Base-by-base conservation (phyloP, 2,797 vertebrate genomes). In the Ispidina lecontei region DNA sequence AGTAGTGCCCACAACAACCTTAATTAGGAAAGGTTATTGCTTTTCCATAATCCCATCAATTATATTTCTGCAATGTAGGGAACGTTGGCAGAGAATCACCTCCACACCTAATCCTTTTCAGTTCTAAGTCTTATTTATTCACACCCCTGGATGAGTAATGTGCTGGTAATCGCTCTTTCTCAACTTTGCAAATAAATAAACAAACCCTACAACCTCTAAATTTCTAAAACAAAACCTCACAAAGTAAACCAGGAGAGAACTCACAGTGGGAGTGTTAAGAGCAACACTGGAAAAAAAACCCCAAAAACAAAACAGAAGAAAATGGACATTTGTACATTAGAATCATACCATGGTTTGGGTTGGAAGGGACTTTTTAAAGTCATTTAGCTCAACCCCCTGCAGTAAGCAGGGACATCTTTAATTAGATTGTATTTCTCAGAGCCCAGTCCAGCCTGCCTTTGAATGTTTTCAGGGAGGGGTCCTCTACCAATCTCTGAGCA, bases 41-140 rank as follows among this genome's bases (percentile, higher is more conserved):
- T 78, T 84, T 79, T 73, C 22, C 23, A 52, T 74, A 87, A 84
- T 74, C 64, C 49, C 62, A 92, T 89, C 43, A 82, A 74, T 71
- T 55, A 64, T 28, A 74, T 54, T 54, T 81, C n/a, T 84, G 37
- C 54, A 86, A 92, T 70, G 55, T 6, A 68, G 49, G 67, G 43
- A 92, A 78, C 9, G 14, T 21, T 88, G 80, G 14, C 80, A 88
- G 35, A 86, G 49, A 82, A 82, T 79, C 0, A 0, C 16, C 14
- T 87, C 31, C 69, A 72, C 46, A 51, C 18, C 28, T 77, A 65
- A 91, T 74, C 12, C 29, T 76, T 94, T 89, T 65, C 54, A 35
- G 43, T 71, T 39, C 51, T 82, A 80, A 69, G 64, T 76, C 70
- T 72, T 90, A 44, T 65, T 82, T 31, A 72, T 74, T 87, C 28